Conservation (phyloP, 1,140 invertebrate species). For the Lordiphosa collinella region DNA sequence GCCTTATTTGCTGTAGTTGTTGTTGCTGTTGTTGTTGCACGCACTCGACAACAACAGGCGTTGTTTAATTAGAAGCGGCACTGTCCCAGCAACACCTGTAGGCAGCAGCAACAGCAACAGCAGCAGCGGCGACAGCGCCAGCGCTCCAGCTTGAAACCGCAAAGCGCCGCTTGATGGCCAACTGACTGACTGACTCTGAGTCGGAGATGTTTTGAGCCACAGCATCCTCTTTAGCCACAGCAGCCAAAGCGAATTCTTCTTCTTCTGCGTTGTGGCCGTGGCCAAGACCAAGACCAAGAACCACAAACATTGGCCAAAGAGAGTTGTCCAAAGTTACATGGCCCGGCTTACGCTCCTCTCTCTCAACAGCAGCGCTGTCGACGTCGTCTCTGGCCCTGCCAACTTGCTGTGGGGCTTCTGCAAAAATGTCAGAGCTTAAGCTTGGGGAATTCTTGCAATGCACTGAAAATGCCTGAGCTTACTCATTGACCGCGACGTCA, state of each 20-base stretch:
- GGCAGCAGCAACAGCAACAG: neutral
- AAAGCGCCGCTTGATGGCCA: constrained; percentile 73
- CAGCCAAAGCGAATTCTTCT: constrained; percentile 48
- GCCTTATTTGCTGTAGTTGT: constrained; percentile 53
- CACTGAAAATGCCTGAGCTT: constrained; percentile 36
- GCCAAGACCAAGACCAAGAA: constrained; percentile 63
- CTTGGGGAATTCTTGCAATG: constrained; percentile 49
- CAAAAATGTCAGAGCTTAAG: constrained; percentile 30
- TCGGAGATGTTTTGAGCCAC: constrained; percentile 18
- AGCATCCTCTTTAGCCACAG: constrained; percentile 16
- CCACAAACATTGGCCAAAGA: constrained; percentile 56
- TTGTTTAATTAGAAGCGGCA: constrained; percentile 71
- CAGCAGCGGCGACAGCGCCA: constrained; percentile 2
- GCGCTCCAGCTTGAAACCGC: constrained; percentile 48
- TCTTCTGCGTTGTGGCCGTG: constrained; percentile 46
- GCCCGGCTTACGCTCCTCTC: constrained; percentile 50
- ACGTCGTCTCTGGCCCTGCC: constrained; percentile 23
- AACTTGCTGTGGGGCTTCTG: constrained; percentile 34
- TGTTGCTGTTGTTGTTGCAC: constrained; percentile 42
- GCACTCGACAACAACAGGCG: too few relatives aligned
- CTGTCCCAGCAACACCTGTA: constrained; percentile 60
- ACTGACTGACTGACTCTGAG: constrained; percentile 62
- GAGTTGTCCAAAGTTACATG: constrained; percentile 68
- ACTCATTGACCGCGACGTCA: constrained; percentile 25
- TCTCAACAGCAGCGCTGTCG: constrained; percentile 19